Percentiles rank a stretch among this genome's conserved stretches.
Evolutionary conservation across 2,888 invertebrate genomes (phyloP).

Genomic region (Achlya flavicornis): DNA sequence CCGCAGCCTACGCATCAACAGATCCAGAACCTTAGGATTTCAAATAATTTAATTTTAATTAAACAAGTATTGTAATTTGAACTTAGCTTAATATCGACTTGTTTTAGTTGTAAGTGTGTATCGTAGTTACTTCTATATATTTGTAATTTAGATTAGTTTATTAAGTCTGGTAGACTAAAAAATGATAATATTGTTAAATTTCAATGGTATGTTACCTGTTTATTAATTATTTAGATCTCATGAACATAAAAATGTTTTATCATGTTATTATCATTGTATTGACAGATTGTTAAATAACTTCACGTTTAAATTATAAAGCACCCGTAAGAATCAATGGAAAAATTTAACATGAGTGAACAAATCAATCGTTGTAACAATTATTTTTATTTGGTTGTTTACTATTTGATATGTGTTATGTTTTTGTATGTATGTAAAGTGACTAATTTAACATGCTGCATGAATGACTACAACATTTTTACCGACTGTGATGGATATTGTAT

Average conservation of each 20-base stretch:
- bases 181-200: constrained; percentile 41
- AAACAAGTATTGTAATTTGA: constrained; percentile 33
- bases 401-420: background rate
- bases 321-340: constrained; percentile 4
- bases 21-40: constrained; percentile 61
- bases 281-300: background rate
- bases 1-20: constrained; percentile 60
- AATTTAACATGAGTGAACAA: background rate
- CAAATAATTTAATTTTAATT: constrained; percentile 20
- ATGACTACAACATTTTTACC: constrained; percentile 1
- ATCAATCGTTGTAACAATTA: background rate
- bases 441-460: background rate
- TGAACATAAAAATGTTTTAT: constrained; percentile 28
- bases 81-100: constrained; percentile 24
- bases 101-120: constrained; percentile 38
- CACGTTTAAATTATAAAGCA: constrained; percentile 15
- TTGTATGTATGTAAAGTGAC: background rate
- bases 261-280: constrained; percentile 19
- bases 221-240: constrained; percentile 44
- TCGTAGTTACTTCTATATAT: constrained; percentile 16
- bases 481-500: constrained; percentile 6
- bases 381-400: background rate
- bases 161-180: constrained; percentile 44
- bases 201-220: constrained; percentile 46
- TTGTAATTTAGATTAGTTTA: constrained; percentile 28